Evolutionary conservation across 2,113 vertebrate species (phyloP).

Genomic region (Atlantisia rogersi): DNA sequence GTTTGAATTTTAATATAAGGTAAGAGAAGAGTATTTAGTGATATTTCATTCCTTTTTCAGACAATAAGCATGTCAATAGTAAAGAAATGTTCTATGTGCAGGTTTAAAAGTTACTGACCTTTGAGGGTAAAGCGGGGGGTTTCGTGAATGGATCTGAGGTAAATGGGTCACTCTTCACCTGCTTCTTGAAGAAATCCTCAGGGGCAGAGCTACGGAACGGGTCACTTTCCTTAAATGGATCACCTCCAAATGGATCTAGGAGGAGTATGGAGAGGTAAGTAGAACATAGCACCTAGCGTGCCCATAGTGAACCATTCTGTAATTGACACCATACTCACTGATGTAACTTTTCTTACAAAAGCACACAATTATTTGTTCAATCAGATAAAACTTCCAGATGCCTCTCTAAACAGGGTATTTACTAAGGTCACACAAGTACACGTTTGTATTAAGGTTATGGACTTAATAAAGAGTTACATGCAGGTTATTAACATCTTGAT

Average conservation of each 20-base stretch:
- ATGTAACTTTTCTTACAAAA: background rate
- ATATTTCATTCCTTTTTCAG: background rate
- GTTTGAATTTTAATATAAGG: background rate
- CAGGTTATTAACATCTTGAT: background rate
- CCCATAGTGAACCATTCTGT: background rate
- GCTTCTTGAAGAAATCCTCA: slow-evolving; percentile 95
- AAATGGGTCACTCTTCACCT: slow-evolving; percentile 89
- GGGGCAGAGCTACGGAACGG: slow-evolving; percentile 85
- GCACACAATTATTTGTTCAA: background rate
- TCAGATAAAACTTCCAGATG: background rate
- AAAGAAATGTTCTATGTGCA: background rate
- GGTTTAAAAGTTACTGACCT: slow-evolving; percentile 77
- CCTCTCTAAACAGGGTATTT: background rate
- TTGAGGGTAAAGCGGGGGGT: slow-evolving; percentile 82
- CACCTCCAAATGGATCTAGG: slow-evolving; percentile 94
- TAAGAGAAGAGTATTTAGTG: background rate
- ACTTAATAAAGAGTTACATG: background rate
- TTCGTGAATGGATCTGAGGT: slow-evolving; percentile 91
- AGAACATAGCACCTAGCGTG: background rate
- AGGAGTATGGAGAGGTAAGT: background rate
- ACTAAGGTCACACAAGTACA: background rate
- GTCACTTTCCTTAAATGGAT: slow-evolving; percentile 95
- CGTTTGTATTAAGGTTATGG: background rate
- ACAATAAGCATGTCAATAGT: background rate
- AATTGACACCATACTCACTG: background rate